Evolutionary conservation across 2,113 vertebrate species (phyloP).

Genomic region (Thunnus thynnus): DNA sequence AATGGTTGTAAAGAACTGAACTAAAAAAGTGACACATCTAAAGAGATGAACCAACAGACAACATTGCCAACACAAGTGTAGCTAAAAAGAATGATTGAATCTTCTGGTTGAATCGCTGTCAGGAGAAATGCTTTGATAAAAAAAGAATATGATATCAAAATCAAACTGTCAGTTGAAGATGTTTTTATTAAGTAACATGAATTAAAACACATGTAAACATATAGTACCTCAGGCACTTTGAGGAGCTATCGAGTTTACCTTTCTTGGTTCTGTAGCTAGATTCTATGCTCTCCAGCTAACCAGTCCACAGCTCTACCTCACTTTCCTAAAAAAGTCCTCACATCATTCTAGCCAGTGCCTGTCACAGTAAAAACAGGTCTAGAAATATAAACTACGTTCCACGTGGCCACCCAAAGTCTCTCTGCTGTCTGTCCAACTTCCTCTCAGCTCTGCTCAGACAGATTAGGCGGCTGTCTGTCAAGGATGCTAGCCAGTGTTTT

Average conservation of each 20-base stretch:
- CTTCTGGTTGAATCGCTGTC: not conserved
- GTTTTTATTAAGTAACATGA: conserved; percentile 45
- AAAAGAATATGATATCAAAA: not conserved
- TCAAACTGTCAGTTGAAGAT: not conserved
- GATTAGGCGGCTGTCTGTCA: conserved; percentile 25
- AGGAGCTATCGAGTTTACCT: conserved; percentile 45
- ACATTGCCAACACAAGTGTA: too few relatives aligned
- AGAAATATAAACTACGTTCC: conserved; percentile 32
- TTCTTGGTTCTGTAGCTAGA: conserved; percentile 11
- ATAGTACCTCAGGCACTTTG: conserved; percentile 69
- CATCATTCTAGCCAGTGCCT: conserved; percentile 28
- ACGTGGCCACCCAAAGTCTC: not conserved
- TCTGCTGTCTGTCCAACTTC: not conserved
- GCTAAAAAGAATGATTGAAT: too few relatives aligned
- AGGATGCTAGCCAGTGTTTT: conserved; percentile 91
- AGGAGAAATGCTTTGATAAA: not conserved
- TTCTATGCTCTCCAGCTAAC: not conserved
- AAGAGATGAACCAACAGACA: too few relatives aligned
- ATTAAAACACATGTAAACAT: conserved; percentile 61
- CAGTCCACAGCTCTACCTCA: conserved; percentile 26
- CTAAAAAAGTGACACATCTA: too few relatives aligned
- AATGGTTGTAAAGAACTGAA: too few relatives aligned
- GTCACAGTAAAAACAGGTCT: conserved; percentile 30
- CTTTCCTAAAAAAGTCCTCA: conserved; percentile 9
- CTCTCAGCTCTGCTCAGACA: conserved; percentile 57